Base-by-base conservation (phyloP, 2,113 vertebrate genomes). In the Otolemur garnettii region DNA sequence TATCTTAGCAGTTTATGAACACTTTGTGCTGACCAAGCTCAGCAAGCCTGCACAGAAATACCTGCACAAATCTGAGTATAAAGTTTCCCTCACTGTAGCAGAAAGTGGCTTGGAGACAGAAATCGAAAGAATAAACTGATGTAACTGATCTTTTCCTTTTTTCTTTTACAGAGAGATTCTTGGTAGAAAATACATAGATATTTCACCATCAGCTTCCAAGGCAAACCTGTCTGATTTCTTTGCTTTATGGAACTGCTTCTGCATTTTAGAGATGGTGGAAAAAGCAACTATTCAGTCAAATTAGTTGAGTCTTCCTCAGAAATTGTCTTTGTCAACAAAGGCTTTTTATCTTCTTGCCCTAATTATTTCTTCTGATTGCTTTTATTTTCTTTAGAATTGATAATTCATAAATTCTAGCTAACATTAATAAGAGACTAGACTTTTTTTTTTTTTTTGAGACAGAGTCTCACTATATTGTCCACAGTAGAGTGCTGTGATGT, bases 31-130 rank as follows among this genome's bases (percentile, higher is more conserved):
- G 98, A 98, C 96, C 80, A 18, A 0, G 91, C 96, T 97, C 60
- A 24, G 90, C 93, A 94, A 75, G 91, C 64, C 81, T 86, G 92
- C 88, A 96, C 97, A 97, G 90, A 98, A 97, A 96, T 80, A 92
- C 57, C 93, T 96, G 92, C 80, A 96, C 96, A 97, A 98, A 98
- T 98, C 86, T 98, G 95, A 98, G 98, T 98, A 98, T 93, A 90
- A 75, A 88, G 33, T 90, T 97, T 95, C 85, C 93, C 89, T 62
- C 90, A 87, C 69, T 0, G 18, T 78, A 89, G 77, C 77, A 92
- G 84, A 38, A 93, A 88, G 95, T 84, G 94, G 96, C 42, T 87
- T 26, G 95, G 93, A 9, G 42, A 86, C 96, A 75, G 85, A 92
- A 96, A 89, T 92, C 79, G 38, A 30, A 95, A 93, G 95, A 96